Evolutionary conservation across 2,113 vertebrate genomes (phyloP).

Genomic region (Felis chaus): DNA sequence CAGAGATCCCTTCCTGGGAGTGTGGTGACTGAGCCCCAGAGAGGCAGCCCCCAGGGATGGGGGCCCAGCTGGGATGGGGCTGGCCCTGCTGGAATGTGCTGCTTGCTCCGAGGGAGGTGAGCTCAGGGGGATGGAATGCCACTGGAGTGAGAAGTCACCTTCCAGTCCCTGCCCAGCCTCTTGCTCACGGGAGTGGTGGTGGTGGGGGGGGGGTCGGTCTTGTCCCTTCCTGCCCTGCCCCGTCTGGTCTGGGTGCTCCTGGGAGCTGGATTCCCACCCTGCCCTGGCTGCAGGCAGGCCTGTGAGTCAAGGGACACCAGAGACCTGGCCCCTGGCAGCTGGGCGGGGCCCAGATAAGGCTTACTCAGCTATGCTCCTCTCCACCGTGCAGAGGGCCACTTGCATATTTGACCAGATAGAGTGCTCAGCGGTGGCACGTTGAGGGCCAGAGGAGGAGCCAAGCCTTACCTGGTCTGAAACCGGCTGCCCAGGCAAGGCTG

Average conservation of each 20-base stretch:
- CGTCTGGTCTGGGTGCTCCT: constrained; percentile 60
- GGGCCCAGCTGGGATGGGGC: constrained; percentile 41
- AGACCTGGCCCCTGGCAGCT: neutral
- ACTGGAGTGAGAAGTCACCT: constrained; percentile 60
- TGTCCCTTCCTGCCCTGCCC: constrained; percentile 77
- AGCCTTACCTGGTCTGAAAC: neutral
- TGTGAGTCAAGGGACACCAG: constrained; percentile 19
- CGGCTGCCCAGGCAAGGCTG: neutral
- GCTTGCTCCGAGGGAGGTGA: constrained; percentile 66
- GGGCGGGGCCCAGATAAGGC: constrained; percentile 59
- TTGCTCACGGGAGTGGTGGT: neutral
- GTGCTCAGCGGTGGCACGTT: constrained; percentile 9
- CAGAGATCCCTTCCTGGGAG: neutral
- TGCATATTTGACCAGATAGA: constrained; percentile 66
- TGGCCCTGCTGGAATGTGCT: constrained; percentile 63
- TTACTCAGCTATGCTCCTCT: constrained; percentile 41
- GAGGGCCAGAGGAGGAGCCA: neutral
- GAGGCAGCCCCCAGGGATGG: neutral
- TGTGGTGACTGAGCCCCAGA: neutral
- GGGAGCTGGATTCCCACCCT: constrained; percentile 47
- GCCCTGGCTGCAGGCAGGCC: neutral
- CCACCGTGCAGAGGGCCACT: constrained; percentile 59
- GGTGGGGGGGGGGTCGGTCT: constrained; percentile 37
- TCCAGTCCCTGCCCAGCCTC: constrained; percentile 57
- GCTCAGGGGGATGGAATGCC: constrained; percentile 77